These are phyloP conservation scores for Amphiura filiformis DNA, from an alignment of 35 echinoderm and acorn worm species.

Conservation along the genomic window DNA sequence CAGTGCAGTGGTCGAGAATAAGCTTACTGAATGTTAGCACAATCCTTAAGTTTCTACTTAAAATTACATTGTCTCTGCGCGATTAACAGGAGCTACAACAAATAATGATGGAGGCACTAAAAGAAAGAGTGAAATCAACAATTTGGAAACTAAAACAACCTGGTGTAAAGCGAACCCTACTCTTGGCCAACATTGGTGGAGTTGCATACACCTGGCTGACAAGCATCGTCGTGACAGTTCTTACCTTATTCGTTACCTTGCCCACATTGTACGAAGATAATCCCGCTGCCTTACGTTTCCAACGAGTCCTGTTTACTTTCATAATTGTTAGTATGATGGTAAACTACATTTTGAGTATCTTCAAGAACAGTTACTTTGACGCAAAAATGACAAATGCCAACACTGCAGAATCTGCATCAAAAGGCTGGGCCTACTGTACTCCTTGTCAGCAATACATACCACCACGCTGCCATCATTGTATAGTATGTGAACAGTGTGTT, in stretches of 20 bases:
- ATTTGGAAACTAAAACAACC: background rate
- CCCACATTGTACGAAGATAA: conserved; percentile 24
- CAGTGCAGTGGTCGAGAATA: too few relatives aligned
- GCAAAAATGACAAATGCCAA: background rate
- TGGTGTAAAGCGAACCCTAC: background rate
- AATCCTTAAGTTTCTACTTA: too few relatives aligned
- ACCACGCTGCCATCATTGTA: conserved; percentile 79
- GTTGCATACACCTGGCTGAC: conserved; percentile 58
- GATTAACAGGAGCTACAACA: too few relatives aligned
- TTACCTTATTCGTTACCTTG: conserved; percentile 31
- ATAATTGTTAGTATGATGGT: conserved; percentile 37
- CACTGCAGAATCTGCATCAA: conserved; percentile 19
- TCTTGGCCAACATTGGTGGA: conserved; percentile 55
- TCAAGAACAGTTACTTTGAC: conserved; percentile 43
- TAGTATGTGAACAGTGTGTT: conserved; percentile 67
- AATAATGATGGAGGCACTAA: background rate
- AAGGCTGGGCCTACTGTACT: conserved; percentile 78
- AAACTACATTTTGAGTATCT: conserved; percentile 63
- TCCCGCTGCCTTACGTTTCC: background rate
- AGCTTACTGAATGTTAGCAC: too few relatives aligned
- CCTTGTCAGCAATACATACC: conserved; percentile 87
- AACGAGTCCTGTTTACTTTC: conserved; percentile 28
- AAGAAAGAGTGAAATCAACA: background rate
- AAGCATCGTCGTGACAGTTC: background rate
- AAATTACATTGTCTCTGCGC: too few relatives aligned